These are phyloP conservation scores for Caenorhabditis imperialis DNA, from an alignment of 2,888 invertebrate species.

Conservation along the genomic window DNA sequence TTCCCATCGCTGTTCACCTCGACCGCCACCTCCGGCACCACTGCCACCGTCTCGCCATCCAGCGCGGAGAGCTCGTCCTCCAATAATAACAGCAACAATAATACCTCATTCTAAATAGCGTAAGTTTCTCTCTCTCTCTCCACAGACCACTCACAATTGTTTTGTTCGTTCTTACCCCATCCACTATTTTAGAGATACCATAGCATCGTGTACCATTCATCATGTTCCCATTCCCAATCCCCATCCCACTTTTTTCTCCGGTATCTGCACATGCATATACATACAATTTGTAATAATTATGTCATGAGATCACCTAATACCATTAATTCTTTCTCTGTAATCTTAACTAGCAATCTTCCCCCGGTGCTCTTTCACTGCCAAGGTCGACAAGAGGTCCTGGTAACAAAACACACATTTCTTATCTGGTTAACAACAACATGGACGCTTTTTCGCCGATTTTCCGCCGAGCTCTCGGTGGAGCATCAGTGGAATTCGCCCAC, in stretches of 20 bases:
- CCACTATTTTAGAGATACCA: constrained; percentile 17
- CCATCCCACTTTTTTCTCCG: constrained; percentile 3
- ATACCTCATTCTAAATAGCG: constrained; percentile 52
- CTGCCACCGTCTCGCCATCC: constrained; percentile 3
- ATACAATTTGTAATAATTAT: constrained; percentile 41
- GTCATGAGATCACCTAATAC: constrained; percentile 50
- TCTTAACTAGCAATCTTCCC: constrained; percentile 31
- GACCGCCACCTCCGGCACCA: constrained; percentile 6
- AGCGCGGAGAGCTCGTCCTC: constrained; percentile 30
- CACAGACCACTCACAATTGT: constrained; percentile 27
- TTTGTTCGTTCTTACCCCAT: constrained; percentile 45
- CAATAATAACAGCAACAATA: constrained; percentile 29
- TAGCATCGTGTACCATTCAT: constrained; percentile 48
- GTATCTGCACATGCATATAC: constrained; percentile 42
- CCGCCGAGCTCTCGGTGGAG: no score
- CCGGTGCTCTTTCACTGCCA: constrained; percentile 7
- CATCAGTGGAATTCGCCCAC: background rate
- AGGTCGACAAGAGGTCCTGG: no score
- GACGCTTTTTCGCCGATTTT: no score
- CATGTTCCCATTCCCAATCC: constrained; percentile 34
- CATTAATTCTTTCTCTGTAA: constrained; percentile 48
- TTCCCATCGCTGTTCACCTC: constrained; percentile 56
- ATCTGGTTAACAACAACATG: no score
- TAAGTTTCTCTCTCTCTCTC: no score
- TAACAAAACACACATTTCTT: no score